A percentile compares a stretch with the other conserved stretches of the same genome.
These are phyloP conservation scores for Cyaniris semiargus DNA, from an alignment of 2,888 invertebrate genomes.

Conservation along the genomic window DNA sequence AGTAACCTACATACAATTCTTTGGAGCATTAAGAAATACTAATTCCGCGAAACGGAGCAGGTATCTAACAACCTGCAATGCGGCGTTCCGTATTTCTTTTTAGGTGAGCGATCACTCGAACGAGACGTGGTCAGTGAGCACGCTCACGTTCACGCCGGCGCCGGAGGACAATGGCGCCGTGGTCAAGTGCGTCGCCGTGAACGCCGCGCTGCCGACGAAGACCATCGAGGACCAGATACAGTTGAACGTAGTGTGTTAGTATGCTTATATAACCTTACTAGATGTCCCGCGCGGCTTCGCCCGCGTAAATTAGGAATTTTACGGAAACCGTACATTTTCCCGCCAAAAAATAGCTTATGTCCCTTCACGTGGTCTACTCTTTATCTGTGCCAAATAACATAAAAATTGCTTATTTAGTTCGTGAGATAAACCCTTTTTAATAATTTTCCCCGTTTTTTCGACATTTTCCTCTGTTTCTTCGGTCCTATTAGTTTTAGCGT, in stretches of 20 bases:
- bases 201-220: slow-evolving; percentile 86
- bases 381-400: too few species aligned
- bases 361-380: too few species aligned
- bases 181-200: slow-evolving; percentile 91
- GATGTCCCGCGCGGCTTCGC: too few species aligned
- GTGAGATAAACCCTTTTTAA: too few species aligned
- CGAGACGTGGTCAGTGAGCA: slow-evolving; percentile 87
- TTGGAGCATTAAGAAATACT: neutral
- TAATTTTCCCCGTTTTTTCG: too few species aligned
- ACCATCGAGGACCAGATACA: slow-evolving; percentile 89
- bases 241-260: slow-evolving; percentile 95
- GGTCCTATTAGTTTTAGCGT: too few species aligned
- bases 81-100: slow-evolving; percentile 37
- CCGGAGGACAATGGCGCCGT: slow-evolving; percentile 90
- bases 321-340: too few species aligned
- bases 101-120: slow-evolving; percentile 83
- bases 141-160: slow-evolving; percentile 87
- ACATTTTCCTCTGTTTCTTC: too few species aligned
- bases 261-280: slow-evolving; percentile 42
- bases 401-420: too few species aligned
- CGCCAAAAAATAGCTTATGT: too few species aligned
- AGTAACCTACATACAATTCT: slow-evolving; percentile 15
- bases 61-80: slow-evolving; percentile 22
- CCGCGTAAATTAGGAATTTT: too few species aligned
- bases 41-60: neutral